Evolutionary conservation across 2,113 vertebrate genomes (phyloP), one percentile per base, ranked within the genome.

Genomic region (Apistogramma diplotaenia): DNA sequence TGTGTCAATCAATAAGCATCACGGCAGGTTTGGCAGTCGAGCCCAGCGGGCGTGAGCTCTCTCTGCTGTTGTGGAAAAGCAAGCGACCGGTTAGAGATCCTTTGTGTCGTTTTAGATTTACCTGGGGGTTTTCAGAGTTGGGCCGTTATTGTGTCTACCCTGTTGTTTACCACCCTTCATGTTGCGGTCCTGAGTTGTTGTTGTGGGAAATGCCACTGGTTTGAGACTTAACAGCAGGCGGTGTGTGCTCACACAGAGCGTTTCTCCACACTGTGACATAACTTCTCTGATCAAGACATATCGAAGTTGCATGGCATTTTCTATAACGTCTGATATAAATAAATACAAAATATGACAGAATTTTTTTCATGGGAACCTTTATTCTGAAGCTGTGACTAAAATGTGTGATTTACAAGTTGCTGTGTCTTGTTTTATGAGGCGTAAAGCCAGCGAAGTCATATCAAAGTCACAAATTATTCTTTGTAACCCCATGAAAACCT

Each of bases 181-280:
- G 88, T 76, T 85, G 78, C 49, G 73, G 54, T 78, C 59, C 77
- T 49, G 70, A 67, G 70, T 70, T 77, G 76, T 84, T 90, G 79
- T 91, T 87, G 35, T 73, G 37, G 82, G 71, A 90, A 91, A 90
- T 83, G 87, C 87, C 91, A 90, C 56, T 55, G 65, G 87, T 86
- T 85, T 86, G 81, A 87, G 86, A 92, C 57, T 3, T 25, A 21
- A 62, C 90, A 87, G 89, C 88, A 62, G 90, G 89, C 62, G 86
- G 85, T 27, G 2, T 57, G 79, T 15, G 21, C 79, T 84, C 88
- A 81, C 75, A 76, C 78, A 27, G 78, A 87, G 79, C 71, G 62
- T 31, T 78, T 74, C 75, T 87, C 73, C 62, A 81, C 31, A 7
- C 78, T 85, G 61, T 54, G 65, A 78, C 55, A 72, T 46, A 54